Evolutionary conservation across 2,888 invertebrate genomes (phyloP), one percentile per base, ranked within the genome.

Genomic region (Euspilapteryx auroguttella): DNA sequence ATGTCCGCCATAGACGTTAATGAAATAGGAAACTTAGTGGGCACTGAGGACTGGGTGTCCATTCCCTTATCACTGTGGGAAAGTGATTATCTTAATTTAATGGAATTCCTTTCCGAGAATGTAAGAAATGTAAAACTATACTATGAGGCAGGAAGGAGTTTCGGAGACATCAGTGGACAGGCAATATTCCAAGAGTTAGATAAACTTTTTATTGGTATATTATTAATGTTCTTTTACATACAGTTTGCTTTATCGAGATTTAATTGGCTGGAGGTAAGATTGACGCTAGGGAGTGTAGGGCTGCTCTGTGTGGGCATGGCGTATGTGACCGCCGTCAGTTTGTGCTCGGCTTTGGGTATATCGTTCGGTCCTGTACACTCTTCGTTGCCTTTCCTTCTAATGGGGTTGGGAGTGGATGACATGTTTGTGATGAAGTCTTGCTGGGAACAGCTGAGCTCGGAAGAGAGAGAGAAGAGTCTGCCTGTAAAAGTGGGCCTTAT

Each of bases 391-490:
- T 90, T 92, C 57, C 73, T 92, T 32, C 53, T 92, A 10, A 82
- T 91, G 80, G 90, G 90, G 34, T 79, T 89, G 39, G 86, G 87
- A 20, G 83, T 91, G 13, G 91, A 91, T 44, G 91, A 92, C 47
- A 88, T 90, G 81, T 90, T 92, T 57, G 88, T 92, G 0, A 87
- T 91, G 65, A 82, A 85, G 65, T 85, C 87, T 12, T 85, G 86
- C 47, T 88, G 86, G 86, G 81, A 84, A 34, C 82, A 86, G 45
- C 51, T 83, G 9, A 61, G 80, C 7, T 56, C 66, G 22, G 64
- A 79, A 27, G 69, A 79, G 36, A 55, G 62, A 25, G 57, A 66
- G 30, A 68, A 78, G 39, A 73, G 80, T 37, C 46, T 86, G 15
- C 77, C 80, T n/a, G 78, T 84, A 41, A 79, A 79, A 55, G 73